Evolutionary conservation across 2,888 invertebrate genomes (phyloP).

Genomic region (Anoncus sp.): DNA sequence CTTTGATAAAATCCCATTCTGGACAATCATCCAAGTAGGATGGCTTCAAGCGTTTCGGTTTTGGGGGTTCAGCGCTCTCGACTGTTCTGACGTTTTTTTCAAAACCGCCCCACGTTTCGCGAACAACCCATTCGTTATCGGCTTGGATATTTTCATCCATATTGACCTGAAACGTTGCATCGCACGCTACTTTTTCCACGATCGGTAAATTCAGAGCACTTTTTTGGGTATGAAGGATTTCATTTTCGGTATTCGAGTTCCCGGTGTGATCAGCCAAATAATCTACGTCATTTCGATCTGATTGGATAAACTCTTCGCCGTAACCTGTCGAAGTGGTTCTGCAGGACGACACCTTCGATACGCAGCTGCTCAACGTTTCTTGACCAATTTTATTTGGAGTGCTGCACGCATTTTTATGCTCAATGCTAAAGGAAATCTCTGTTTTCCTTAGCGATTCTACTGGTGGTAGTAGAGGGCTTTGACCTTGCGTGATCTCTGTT

Average conservation of each 20-base stretch:
- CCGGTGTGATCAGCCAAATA: background rate
- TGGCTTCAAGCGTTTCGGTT: background rate
- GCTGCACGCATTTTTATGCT: slow-evolving; percentile 15
- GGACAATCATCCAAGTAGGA: slow-evolving; percentile 25
- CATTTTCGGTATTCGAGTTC: background rate
- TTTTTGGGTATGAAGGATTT: background rate
- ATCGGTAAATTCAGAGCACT: too few species aligned
- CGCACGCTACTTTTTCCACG: too few species aligned
- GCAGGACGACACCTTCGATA: background rate
- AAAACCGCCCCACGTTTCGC: too few species aligned
- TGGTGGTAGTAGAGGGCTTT: background rate
- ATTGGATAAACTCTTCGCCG: background rate
- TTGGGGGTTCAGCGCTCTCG: background rate
- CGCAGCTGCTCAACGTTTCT: background rate
- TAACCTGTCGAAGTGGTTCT: background rate
- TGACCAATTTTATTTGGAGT: slow-evolving; percentile 3
- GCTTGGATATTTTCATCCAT: background rate
- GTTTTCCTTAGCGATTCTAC: background rate
- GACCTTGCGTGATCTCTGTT: background rate
- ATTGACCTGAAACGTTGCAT: background rate
- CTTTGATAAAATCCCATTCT: background rate
- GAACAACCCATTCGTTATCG: too few species aligned
- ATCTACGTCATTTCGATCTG: background rate
- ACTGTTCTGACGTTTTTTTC: background rate
- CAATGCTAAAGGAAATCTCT: slow-evolving; percentile 10